Percentiles rank a stretch among this genome's conserved stretches.
phyloP scores from a whole-genome alignment of 2,888 invertebrate species.

The Buathra laborator region DNA sequence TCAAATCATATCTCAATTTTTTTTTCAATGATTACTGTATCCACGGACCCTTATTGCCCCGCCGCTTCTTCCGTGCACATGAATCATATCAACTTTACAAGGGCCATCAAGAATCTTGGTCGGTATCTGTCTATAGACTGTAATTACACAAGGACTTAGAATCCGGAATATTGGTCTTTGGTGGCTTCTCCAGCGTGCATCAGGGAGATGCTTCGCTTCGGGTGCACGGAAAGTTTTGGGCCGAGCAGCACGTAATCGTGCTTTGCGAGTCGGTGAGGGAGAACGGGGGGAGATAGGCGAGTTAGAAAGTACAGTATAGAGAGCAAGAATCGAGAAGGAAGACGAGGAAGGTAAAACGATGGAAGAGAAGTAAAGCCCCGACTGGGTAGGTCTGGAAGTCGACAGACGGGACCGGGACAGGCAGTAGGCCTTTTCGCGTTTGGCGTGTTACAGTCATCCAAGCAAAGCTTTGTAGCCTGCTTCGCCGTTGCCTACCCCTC shows the following conservation, averaged over 20 bases:
- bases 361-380: background rate
- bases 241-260: background rate
- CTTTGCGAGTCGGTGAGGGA: background rate
- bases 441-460: constrained; percentile 54
- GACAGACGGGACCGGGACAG: constrained; percentile 23
- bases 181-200: background rate
- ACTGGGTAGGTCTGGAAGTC: background rate
- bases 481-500: constrained; percentile 1
- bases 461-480: constrained; percentile 52
- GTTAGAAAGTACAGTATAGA: constrained; percentile 3
- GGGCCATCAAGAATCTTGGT: background rate
- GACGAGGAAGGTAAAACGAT: constrained; percentile 2
- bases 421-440: constrained; percentile 46
- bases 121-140: background rate
- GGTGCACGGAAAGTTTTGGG: constrained; percentile 10
- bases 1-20: background rate
- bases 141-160: constrained; percentile 34
- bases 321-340: constrained; percentile 19
- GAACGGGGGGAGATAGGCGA: background rate
- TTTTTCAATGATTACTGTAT: background rate
- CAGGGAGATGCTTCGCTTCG: background rate
- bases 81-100: background rate
- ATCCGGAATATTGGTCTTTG: constrained; percentile 37
- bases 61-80: no score
- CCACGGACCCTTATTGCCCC: no score